Evolutionary conservation across 1,140 invertebrate genomes (phyloP).

Genomic region (Aphelenchoides fujianensis): DNA sequence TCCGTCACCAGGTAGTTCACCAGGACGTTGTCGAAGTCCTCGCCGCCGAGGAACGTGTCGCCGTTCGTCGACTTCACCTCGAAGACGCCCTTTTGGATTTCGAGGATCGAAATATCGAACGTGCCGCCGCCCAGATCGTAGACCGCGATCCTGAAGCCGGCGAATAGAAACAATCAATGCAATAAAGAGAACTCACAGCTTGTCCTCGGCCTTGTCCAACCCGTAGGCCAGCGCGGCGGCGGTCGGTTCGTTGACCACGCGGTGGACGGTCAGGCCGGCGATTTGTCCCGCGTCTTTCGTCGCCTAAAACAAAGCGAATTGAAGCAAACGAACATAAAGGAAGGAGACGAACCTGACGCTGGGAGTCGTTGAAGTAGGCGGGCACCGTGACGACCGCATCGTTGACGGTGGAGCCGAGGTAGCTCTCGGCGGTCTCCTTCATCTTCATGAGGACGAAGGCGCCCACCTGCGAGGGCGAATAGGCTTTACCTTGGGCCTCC

Average conservation of each 20-base stretch:
- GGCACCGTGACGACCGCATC: constrained; percentile 92
- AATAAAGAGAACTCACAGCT: constrained; percentile 82
- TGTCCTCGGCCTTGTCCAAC: constrained; percentile 96
- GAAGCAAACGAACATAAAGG: not conserved
- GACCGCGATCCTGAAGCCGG: constrained; percentile 86
- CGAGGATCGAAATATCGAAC: constrained; percentile 91
- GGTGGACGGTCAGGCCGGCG: constrained; percentile 84
- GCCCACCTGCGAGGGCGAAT: constrained; percentile 90
- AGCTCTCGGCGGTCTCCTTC: constrained; percentile 90
- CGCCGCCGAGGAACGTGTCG: constrained; percentile 89
- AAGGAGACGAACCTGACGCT: constrained; percentile 76
- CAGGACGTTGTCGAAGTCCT: constrained; percentile 93
- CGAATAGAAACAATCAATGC: too few species aligned
- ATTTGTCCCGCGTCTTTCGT: constrained; percentile 97
- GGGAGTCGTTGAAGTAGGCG: constrained; percentile 93
- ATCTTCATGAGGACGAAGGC: constrained; percentile 90
- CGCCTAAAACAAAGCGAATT: constrained; percentile 67
- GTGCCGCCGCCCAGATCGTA: constrained; percentile 95
- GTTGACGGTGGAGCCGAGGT: constrained; percentile 76
- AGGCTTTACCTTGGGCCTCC: constrained; percentile 86
- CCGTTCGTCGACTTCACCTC: constrained; percentile 97
- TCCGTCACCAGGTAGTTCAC: constrained; percentile 84
- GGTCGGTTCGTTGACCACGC: constrained; percentile 95
- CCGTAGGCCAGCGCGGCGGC: constrained; percentile 95
- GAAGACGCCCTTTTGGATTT: constrained; percentile 95